Percentiles rank a stretch among this genome's conserved stretches.
phyloP scores from a whole-genome alignment of 2,797 vertebrate genomes.

The Microctenopoma lineatum region DNA sequence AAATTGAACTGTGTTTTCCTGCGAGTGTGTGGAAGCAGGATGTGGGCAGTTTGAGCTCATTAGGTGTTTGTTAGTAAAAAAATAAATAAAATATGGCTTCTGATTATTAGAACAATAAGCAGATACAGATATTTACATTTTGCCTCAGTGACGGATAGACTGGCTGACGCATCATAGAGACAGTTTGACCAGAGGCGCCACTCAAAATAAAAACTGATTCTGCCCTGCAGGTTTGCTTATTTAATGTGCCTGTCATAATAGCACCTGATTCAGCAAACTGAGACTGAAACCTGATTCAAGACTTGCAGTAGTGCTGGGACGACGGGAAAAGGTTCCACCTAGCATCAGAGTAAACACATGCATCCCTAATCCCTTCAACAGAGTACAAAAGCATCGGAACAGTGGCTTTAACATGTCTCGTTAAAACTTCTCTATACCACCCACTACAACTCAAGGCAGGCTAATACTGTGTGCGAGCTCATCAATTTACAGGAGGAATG shows the following conservation, averaged over 20 bases:
- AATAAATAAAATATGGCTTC: conserved; percentile 26
- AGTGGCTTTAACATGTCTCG: conserved; percentile 44
- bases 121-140: conserved; percentile 50
- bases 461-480: conserved; percentile 29
- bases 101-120: conserved; percentile 43
- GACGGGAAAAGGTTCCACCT: conserved; percentile 49
- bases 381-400: conserved; percentile 46
- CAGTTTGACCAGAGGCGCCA: conserved; percentile 42
- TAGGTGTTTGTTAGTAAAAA: conserved; percentile 63
- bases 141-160: conserved; percentile 37
- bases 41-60: conserved; percentile 48
- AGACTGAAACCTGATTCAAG: conserved; percentile 72
- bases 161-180: conserved; percentile 32
- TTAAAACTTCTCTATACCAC: conserved; percentile 31
- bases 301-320: conserved; percentile 56
- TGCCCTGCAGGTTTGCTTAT: conserved; percentile 52
- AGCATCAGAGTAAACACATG: conserved; percentile 49
- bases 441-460: conserved; percentile 32
- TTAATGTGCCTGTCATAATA: conserved; percentile 60
- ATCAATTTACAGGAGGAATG: conserved; percentile 49
- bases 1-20: conserved; percentile 49
- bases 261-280: conserved; percentile 71
- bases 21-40: conserved; percentile 39
- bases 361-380: conserved; percentile 53
- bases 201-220: conserved; percentile 52